Percentiles rank a stretch among this genome's conserved stretches.
phyloP scores from a whole-genome alignment of 2,113 vertebrate genomes.

The Dasyurus viverrinus region DNA sequence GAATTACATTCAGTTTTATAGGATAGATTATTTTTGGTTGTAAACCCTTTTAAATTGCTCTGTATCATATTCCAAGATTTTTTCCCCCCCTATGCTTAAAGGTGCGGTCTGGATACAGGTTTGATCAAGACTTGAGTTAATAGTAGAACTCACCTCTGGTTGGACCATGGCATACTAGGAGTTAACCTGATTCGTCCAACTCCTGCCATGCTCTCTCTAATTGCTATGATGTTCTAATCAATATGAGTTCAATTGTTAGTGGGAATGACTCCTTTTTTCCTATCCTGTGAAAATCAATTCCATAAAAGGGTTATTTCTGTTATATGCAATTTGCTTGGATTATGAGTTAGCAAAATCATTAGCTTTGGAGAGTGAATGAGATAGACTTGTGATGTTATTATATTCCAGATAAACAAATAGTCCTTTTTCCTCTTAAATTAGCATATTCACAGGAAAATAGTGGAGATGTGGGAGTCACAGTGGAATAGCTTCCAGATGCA shows the following conservation, averaged over 20 bases:
- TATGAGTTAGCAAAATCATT: constrained; percentile 50
- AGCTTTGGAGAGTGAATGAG: constrained; percentile 71
- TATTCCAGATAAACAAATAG: constrained; percentile 64
- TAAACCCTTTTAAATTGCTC: not conserved
- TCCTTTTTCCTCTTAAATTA: constrained; percentile 52
- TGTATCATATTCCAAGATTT: not conserved
- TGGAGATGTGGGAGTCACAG: not conserved
- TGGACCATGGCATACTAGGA: not conserved
- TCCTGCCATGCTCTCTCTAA: not conserved
- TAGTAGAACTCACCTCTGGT: not conserved
- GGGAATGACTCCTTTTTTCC: constrained; percentile 36
- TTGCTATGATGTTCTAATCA: not conserved
- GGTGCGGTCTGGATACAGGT: not conserved
- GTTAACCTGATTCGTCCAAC: fast-evolving
- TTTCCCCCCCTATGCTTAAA: not conserved
- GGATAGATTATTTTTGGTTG: not conserved
- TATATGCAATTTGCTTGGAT: constrained; percentile 34
- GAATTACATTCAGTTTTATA: not conserved
- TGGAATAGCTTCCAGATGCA: not conserved
- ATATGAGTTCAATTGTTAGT: not conserved
- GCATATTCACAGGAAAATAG: not conserved
- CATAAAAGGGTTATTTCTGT: constrained; percentile 40
- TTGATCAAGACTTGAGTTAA: not conserved
- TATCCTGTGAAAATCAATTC: constrained; percentile 25
- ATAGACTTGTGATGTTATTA: constrained; percentile 33